Evolutionary conservation across 2,113 vertebrate genomes (phyloP), one percentile per base, ranked within the genome.

Genomic region (Larimichthys crocea): DNA sequence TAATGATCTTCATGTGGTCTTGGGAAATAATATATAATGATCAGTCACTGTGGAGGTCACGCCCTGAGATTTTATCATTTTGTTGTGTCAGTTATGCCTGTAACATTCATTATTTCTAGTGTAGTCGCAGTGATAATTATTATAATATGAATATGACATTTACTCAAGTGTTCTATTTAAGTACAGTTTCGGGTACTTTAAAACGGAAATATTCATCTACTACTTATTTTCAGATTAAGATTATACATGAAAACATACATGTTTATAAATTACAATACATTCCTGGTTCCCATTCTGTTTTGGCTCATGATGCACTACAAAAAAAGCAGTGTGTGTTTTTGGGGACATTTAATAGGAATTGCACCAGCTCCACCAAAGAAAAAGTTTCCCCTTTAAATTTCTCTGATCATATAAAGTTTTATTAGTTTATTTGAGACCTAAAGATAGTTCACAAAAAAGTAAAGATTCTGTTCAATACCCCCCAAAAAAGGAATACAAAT

Each of bases 221-320:
- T 26, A 10, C n/a, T 17, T 62, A 35, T 48, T 19, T 53, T 29
- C 17, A 48, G 46, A 26, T 76, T 12, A 31, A 71, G 15, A 35
- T 68, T 50, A 40, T 11, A 48, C 48, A 46, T 62, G 24, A 24
- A 56, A 74, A 52, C 20, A 9, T 16, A 16, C 2, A 12, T 19
- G 11, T 29, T 72, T 4, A 24, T 35, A 35, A 35, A 49, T 1
- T 24, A 42, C 7, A 19, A 22, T 3, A 49, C 19, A 22, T 73
- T 60, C 24, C 19, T 40, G 57, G 19, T 64, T 26, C 22, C 31
- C 1, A 20, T 55, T 3, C 2, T 50, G 17, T 63, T 70, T 35
- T 40, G 9, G 2, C 4, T 19, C 1, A 5, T 3, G 1, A 2
- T 9, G 9, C 8, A 0, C 19, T 29, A 20, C 8, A 16, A 6